Base-by-base conservation (phyloP, 2,797 vertebrate species). In the Pantherophis vulpinus region DNA sequence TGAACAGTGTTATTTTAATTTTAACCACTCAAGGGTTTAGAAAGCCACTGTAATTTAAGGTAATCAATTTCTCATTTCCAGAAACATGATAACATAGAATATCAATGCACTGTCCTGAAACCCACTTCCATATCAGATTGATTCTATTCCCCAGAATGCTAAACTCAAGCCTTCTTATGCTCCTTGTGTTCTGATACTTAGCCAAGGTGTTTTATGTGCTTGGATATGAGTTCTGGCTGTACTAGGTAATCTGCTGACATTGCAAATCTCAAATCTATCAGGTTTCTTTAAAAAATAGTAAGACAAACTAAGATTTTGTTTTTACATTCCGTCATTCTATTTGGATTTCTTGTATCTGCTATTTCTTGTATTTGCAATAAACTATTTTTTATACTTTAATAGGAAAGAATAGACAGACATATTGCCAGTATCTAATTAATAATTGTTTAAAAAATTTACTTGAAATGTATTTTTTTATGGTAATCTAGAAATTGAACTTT, bases 1-100 rank as follows among this genome's bases (percentile, higher is more conserved):
- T 96, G 95, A 93, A 96, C 86, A 96, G 90, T 96, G 94, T 95
- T 97, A 96, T 96, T 97, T 92, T 97, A 97, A 98, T 98, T 97
- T 97, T 95, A 97, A 90, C 94, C 93, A 97, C 95, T 94, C 95
- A 91, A 70, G 95, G 94, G 94, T 97, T 97, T 96, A 97, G 89
- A 96, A 97, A 97, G 90, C 92, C 96, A 94, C 95, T 95, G 95
- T 94, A 97, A 97, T 96, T 94, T 88, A 97, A 96, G 94, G 96
- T 95, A 97, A 97, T 97, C 92, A 94, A 96, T 96, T 97, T 97
- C 74, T 97, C 95, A 97, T 97, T 97, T 96, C 87, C 96, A 95
- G 95, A 96, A 97, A 97, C 93, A 96, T 92, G 90, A 95, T 94
- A 96, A 95, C 0, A 66, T 0, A 93, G 95, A 97, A 60, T 96